Conservation (phyloP, 2,113 vertebrate species). For the Gallinago paraguaiae region DNA sequence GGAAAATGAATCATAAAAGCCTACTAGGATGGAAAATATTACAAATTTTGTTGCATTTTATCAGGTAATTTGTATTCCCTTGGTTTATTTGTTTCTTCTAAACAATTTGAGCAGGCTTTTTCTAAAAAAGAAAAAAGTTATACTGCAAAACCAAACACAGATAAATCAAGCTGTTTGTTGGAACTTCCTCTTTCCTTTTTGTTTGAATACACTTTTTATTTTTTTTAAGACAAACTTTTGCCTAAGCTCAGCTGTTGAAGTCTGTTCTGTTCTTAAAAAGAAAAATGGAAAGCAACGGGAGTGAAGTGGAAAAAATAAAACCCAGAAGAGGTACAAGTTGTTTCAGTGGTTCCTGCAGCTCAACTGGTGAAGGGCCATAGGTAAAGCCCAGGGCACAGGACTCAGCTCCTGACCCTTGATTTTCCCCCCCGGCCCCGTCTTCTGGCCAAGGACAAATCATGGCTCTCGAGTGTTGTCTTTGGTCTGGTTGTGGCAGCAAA, state of each 20-base stretch:
- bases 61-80: not conserved
- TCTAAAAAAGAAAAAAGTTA: not conserved
- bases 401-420: not conserved
- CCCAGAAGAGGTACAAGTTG: not conserved
- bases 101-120: not conserved
- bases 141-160: not conserved
- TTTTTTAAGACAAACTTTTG: not conserved
- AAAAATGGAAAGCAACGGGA: not conserved
- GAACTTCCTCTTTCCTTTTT: not conserved
- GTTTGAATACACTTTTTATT: not conserved
- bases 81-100: not conserved
- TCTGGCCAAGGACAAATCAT: fast-evolving
- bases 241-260: not conserved
- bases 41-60: not conserved
- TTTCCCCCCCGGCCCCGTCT: fast-evolving
- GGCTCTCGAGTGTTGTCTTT: not conserved
- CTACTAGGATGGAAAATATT: not conserved
- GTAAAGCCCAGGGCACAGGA: not conserved
- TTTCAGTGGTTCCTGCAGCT: not conserved
- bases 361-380: not conserved
- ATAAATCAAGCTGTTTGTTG: not conserved
- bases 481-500: not conserved
- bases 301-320: not conserved
- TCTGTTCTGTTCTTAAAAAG: not conserved
- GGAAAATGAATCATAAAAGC: not conserved